Evolutionary conservation across 2,113 vertebrate genomes (phyloP), one percentile per base, ranked within the genome.

Genomic region (Nematolebias whitei): DNA sequence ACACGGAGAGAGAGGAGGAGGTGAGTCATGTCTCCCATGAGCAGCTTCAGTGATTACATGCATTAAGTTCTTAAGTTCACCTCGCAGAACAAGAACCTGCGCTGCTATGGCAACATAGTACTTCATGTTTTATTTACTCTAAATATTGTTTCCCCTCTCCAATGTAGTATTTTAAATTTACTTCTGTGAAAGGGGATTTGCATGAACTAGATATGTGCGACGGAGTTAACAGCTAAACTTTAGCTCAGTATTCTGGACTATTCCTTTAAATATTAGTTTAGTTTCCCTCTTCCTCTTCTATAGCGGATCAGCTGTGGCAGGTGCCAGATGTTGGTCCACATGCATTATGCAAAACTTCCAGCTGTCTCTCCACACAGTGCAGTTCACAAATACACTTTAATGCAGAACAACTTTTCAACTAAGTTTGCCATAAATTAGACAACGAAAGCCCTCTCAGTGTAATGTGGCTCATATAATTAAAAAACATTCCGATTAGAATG

Each of bases 291-390:
- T 44, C 13, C 12, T 29, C 59, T 20, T 26, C 13, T 9, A 23
- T 14, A 32, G 48, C 48, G 58, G 52, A 72, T 66, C 64, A 71
- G 63, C 65, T 62, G 59, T 71, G 75, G 76, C 74, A 71, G 73
- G 45, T 51, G 53, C 62, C 77, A 84, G 81, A 81, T 87, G 81
- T 79, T 77, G 75, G 53, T 83, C 83, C 65, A 81, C 45, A 79
- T 79, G 50, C 69, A 63, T 18, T 68, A 78, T 85, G 74, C 75
- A 76, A 81, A 87, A 70, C 65, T 32, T 74, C 63, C 75, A 74
- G 59, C 77, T 86, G 74, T 71, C 61, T 63, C 65, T 41, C 51
- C 50, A 49, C 14, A 43, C 23, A 22, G 35, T 45, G 32, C 43
- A 10, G 44, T 66, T 58, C 26, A 44, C 45, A 49, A 35, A n/a